Base-by-base conservation (phyloP, 2,113 vertebrate genomes). In the Dasyurus viverrinus region DNA sequence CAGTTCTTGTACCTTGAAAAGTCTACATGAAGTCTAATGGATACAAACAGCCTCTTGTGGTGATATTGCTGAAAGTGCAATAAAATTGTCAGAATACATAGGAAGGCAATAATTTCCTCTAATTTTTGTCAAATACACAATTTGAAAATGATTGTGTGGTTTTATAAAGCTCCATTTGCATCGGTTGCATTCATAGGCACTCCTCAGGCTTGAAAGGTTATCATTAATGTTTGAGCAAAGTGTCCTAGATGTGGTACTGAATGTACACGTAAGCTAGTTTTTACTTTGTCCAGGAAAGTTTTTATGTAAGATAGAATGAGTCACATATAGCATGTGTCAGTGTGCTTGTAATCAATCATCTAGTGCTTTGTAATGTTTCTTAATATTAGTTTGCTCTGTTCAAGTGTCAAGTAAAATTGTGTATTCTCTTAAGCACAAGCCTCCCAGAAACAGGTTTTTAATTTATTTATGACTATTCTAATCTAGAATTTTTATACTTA, bases 51-150 rank as follows among this genome's bases (percentile, higher is more conserved):
- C 55, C 91, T 95, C 92, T 93, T 76, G 92, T 54, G 57, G 89
- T 91, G 90, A 96, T 97, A 94, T 96, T 94, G 91, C 97, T 93
- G 93, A 97, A 95, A 96, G 94, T 91, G 95, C 95, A 96, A 26
- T 94, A 94, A 97, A 97, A 96, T 93, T 94, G 54, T 96, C 84
- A 91, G 57, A 96, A 90, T 96, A 92, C 90, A 96, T 54, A 89
- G 36, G 90, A 50, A 91, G 30, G 53, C 94, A 97, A 95, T 90
- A 96, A 36, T 94, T 96, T 94, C 89, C 93, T 94, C 94, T 97
- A 93, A 95, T 98, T 96, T 97, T 97, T 96, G 84, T 95, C 90
- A 95, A 89, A 95, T 90, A 90, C 91, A 89, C 89, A 97, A 95
- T 97, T 95, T 96, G 55, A 97, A 84, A 97, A 94, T 96, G 89